phyloP scores from a whole-genome alignment of 1,140 invertebrate species.

The Drosophila navojoa region DNA sequence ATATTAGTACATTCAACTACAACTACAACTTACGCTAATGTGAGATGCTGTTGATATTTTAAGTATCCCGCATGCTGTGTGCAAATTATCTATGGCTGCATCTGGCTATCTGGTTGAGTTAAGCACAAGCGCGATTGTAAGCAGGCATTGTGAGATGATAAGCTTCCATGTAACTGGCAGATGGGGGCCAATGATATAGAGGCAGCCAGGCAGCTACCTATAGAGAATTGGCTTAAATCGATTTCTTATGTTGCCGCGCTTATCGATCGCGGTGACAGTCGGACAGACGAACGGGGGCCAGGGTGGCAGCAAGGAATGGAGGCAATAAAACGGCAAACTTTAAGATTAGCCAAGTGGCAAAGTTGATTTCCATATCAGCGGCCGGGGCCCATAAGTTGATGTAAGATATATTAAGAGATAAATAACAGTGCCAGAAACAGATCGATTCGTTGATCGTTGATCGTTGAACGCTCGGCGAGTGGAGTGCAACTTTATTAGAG shows the following conservation, averaged over 20 bases:
- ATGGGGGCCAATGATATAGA: constrained; percentile 33
- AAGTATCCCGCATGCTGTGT: constrained; percentile 4
- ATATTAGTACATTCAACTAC: neutral
- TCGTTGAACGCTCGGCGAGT: neutral
- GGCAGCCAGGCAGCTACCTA: constrained; percentile 10
- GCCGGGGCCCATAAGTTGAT: constrained; percentile 65
- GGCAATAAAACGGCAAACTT: constrained; percentile 39
- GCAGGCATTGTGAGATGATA: constrained; percentile 66
- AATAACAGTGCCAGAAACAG: constrained; percentile 66
- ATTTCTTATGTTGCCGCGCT: constrained; percentile 75
- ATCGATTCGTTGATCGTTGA: constrained; percentile 69
- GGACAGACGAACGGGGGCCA: too few species aligned
- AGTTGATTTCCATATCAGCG: constrained; percentile 53
- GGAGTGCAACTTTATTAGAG: constrained; percentile 74
- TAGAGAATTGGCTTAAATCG: constrained; percentile 61
- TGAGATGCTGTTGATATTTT: constrained; percentile 3
- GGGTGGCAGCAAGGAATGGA: neutral
- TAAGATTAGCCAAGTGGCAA: constrained; percentile 74
- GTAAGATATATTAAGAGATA: constrained; percentile 74
- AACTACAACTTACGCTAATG: neutral
- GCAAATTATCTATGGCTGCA: constrained; percentile 44
- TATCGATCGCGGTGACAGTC: constrained; percentile 9
- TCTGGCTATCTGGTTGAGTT: constrained; percentile 68
- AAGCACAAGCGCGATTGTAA: constrained; percentile 67
- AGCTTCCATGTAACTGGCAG: constrained; percentile 62